Percentiles rank a stretch among this genome's conserved stretches.
Conservation (phyloP, 2,797 vertebrate species). For the Poecilia picta region DNA sequence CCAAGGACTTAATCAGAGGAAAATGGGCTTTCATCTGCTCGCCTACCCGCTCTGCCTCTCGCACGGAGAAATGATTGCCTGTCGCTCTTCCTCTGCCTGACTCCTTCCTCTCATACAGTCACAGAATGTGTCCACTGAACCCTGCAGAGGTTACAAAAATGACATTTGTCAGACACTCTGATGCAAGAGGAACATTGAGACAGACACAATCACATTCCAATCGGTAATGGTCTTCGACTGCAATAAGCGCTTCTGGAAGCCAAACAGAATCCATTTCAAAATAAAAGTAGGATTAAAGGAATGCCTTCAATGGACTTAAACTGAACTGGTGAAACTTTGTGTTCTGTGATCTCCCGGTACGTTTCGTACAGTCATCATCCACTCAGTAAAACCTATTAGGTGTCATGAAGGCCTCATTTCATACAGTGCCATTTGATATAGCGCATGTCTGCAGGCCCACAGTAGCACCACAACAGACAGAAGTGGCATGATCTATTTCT, state of each 20-base stretch:
- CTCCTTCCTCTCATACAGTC: constrained; percentile 62
- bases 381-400: constrained; percentile 69
- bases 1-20: constrained; percentile 95
- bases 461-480: constrained; percentile 60
- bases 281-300: constrained; percentile 19
- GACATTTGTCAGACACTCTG: constrained; percentile 65
- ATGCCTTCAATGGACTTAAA: neutral
- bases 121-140: constrained; percentile 69
- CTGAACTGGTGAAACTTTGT: constrained; percentile 28
- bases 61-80: constrained; percentile 86
- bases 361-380: constrained; percentile 56
- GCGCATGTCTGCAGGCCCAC: constrained; percentile 51
- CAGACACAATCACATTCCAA: constrained; percentile 24
- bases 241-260: constrained; percentile 27
- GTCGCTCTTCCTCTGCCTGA: constrained; percentile 71
- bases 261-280: constrained; percentile 14
- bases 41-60: constrained; percentile 87
- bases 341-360: constrained; percentile 49
- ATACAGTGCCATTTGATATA: constrained; percentile 71
- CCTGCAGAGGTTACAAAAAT: constrained; percentile 71
- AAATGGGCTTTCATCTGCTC: constrained; percentile 93
- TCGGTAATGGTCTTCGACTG: constrained; percentile 43
- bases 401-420: constrained; percentile 77
- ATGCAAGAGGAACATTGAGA: constrained; percentile 59
- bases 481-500: constrained; percentile 81